Evolutionary conservation across 2,888 invertebrate species (phyloP).

Genomic region (Temnothorax unifasciatus): DNA sequence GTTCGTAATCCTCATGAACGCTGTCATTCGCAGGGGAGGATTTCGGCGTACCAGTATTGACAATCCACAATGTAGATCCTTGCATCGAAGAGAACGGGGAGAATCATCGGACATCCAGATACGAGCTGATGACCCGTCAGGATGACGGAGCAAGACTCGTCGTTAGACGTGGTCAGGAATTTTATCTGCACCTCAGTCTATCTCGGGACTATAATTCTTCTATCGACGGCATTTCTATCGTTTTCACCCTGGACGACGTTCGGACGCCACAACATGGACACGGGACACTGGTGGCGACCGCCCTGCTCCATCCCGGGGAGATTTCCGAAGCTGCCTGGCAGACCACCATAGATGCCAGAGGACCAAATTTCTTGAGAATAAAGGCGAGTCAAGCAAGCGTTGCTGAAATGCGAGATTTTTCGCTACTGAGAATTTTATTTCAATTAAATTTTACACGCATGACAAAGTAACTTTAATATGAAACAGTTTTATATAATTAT

Average conservation of each 20-base stretch:
- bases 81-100: slow-evolving; percentile 92
- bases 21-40: slow-evolving; percentile 80
- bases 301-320: slow-evolving; percentile 89
- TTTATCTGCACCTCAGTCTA: slow-evolving; percentile 91
- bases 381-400: slow-evolving; percentile 80
- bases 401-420: background rate
- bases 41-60: slow-evolving; percentile 87
- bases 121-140: slow-evolving; percentile 90
- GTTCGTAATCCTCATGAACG: background rate
- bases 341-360: slow-evolving; percentile 90
- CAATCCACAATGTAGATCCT: slow-evolving; percentile 91
- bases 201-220: slow-evolving; percentile 92
- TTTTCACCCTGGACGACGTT: slow-evolving; percentile 93
- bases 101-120: slow-evolving; percentile 93
- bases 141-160: slow-evolving; percentile 89
- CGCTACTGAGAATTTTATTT: background rate
- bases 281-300: slow-evolving; percentile 92
- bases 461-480: background rate
- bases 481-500: slow-evolving; percentile 5
- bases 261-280: slow-evolving; percentile 93
- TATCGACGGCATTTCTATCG: slow-evolving; percentile 93
- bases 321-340: slow-evolving; percentile 91
- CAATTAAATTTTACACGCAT: background rate
- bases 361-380: slow-evolving; percentile 89
- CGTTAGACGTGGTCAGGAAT: slow-evolving; percentile 94